These are phyloP conservation scores for Brachyistius frenatus DNA, from an alignment of 2,113 vertebrate genomes.

Conservation along the genomic window DNA sequence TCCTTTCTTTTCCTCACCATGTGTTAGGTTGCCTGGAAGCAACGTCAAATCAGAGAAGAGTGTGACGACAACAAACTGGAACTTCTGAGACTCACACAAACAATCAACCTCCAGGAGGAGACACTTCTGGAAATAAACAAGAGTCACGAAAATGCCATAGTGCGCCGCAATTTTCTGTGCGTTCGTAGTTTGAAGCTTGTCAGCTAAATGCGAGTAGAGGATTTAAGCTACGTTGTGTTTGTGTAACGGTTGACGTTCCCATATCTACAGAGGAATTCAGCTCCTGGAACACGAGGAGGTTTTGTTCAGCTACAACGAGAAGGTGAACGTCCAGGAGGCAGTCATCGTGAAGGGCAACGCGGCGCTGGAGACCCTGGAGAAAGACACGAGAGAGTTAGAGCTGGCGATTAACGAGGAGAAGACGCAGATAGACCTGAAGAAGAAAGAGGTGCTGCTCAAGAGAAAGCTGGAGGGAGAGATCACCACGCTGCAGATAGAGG, in stretches of 20 bases:
- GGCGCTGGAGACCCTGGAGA: slow-evolving; percentile 86
- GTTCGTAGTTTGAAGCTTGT: not conserved
- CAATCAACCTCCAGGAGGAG: slow-evolving; percentile 82
- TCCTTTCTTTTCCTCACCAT: not conserved
- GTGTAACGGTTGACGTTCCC: too few species aligned
- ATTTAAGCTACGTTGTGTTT: not conserved
- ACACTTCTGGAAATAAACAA: slow-evolving; percentile 83
- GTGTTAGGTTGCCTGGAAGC: slow-evolving; percentile 66
- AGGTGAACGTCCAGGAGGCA: slow-evolving; percentile 87
- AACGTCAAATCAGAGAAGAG: slow-evolving; percentile 83
- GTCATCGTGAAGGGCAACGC: slow-evolving; percentile 82
- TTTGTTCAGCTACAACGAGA: slow-evolving; percentile 87
- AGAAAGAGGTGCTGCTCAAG: slow-evolving; percentile 80
- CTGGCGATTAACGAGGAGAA: slow-evolving; percentile 85
- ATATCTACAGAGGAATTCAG: slow-evolving; percentile 84
- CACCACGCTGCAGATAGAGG: slow-evolving; percentile 88
- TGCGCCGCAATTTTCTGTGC: slow-evolving; percentile 86
- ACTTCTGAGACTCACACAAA: slow-evolving; percentile 81
- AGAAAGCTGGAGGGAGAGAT: slow-evolving; percentile 84
- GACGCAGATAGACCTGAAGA: slow-evolving; percentile 81
- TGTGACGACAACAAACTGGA: slow-evolving; percentile 82
- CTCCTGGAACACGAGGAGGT: slow-evolving; percentile 92
- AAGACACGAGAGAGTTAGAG: slow-evolving; percentile 87
- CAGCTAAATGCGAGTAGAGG: not conserved
- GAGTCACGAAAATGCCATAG: slow-evolving; percentile 81